A percentile compares a stretch with the other conserved stretches of the same genome.
phyloP scores from a whole-genome alignment of 1,140 invertebrate genomes.

The Zaprionus africanus region DNA sequence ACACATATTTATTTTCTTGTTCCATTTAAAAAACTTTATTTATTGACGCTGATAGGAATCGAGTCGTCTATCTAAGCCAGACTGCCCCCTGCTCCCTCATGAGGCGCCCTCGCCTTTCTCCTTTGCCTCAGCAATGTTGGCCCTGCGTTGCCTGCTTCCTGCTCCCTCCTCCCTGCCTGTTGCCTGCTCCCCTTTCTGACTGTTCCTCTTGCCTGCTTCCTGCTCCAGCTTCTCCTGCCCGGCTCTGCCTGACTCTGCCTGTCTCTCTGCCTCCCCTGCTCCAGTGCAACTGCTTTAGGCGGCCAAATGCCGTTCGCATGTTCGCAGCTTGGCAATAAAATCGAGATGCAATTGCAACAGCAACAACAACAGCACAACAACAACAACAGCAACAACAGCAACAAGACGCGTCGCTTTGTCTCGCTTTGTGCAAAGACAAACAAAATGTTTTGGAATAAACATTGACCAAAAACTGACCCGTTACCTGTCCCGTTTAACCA shows the following conservation, averaged over 20 bases:
- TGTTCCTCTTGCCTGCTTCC: not conserved
- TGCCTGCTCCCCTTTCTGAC: not conserved
- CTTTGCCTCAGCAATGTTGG: not conserved
- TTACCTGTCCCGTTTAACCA: conserved; percentile 25
- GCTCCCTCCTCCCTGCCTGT: not conserved
- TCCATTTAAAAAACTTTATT: conserved; percentile 82
- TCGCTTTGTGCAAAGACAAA: conserved; percentile 60
- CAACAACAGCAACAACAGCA: conserved; percentile 14
- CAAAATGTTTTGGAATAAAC: conserved; percentile 61
- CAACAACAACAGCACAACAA: not conserved
- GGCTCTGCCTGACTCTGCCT: not conserved
- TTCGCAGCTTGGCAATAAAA: conserved; percentile 67
- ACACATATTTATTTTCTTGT: conserved; percentile 81
- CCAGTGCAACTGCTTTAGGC: conserved; percentile 11
- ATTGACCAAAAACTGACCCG: conserved; percentile 58
- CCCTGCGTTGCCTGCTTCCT: not conserved
- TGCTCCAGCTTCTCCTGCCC: not conserved
- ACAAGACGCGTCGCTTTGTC: conserved; percentile 10
- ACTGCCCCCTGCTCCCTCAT: not conserved
- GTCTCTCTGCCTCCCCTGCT: not conserved
- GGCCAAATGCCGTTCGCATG: conserved; percentile 59
- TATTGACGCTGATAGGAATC: conserved; percentile 81
- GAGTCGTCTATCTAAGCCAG: conserved; percentile 78
- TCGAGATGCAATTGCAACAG: conserved; percentile 59
- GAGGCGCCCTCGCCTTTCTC: too few species aligned